Percentiles rank a stretch among this genome's conserved stretches.
These are phyloP conservation scores for Campaea margaritaria DNA, from an alignment of 2,888 invertebrate species.

Conservation along the genomic window DNA sequence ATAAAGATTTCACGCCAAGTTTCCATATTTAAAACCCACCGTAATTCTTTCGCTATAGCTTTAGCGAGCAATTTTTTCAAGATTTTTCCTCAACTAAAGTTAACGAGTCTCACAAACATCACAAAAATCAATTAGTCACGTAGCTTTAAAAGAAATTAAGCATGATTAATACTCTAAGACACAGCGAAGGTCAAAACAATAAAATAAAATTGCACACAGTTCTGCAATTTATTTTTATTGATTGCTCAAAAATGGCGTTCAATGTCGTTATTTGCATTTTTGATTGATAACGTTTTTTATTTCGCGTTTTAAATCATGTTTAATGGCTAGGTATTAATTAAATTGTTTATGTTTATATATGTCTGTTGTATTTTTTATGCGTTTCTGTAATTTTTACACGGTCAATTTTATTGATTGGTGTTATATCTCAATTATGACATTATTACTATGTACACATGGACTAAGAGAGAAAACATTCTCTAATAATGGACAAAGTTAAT, in stretches of 20 bases:
- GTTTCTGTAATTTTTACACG: too few relatives aligned
- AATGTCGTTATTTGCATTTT: conserved; percentile 34
- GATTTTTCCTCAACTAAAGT: conserved; percentile 26
- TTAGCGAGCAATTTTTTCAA: background rate
- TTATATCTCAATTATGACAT: too few relatives aligned
- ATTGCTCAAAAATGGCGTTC: conserved; percentile 25
- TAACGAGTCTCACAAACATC: conserved; percentile 23
- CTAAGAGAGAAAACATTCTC: too few relatives aligned
- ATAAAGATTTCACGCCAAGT: too few relatives aligned
- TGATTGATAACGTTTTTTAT: conserved; percentile 24
- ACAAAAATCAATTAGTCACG: conserved; percentile 39
- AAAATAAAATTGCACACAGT: conserved; percentile 35
- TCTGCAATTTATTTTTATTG: conserved; percentile 38
- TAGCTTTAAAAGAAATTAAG: conserved; percentile 29
- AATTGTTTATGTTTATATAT: background rate
- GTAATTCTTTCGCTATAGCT: too few relatives aligned
- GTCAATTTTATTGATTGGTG: too few relatives aligned
- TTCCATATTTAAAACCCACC: too few relatives aligned
- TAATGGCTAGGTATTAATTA: conserved; percentile 42
- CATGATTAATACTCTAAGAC: conserved; percentile 37
- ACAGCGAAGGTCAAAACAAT: conserved; percentile 36
- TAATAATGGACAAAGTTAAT: too few relatives aligned
- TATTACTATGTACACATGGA: too few relatives aligned
- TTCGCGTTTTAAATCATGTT: conserved; percentile 4
- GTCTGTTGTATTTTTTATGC: too few relatives aligned